Conservation (phyloP, 1,140 invertebrate species). For the Drosophila nigromelanica region DNA sequence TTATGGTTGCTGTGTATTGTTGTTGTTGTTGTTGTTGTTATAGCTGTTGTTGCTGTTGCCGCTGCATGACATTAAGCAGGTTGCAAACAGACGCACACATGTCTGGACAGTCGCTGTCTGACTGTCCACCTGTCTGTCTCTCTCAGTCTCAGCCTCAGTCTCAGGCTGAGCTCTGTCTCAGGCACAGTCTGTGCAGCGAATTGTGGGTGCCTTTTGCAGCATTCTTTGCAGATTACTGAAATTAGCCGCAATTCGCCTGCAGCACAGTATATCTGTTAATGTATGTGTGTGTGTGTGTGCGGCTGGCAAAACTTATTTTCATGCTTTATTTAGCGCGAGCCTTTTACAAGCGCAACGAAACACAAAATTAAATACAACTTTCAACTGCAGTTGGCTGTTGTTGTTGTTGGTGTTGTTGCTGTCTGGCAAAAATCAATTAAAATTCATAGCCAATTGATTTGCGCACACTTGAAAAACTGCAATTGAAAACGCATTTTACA, state of each 20-base stretch:
- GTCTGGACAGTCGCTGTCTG: slow-evolving; percentile 48
- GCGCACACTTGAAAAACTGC: slow-evolving; percentile 53
- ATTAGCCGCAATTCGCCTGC: slow-evolving; percentile 68
- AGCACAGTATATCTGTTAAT: slow-evolving; percentile 3
- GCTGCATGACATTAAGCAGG: slow-evolving; percentile 77
- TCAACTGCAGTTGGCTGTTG: slow-evolving; percentile 44
- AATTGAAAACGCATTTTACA: slow-evolving; percentile 47
- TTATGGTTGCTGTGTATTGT: slow-evolving; percentile 29
- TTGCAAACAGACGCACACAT: slow-evolving; percentile 75
- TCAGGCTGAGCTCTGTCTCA: slow-evolving; percentile 2
- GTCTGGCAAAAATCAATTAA: slow-evolving; percentile 80
- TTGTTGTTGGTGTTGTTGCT: slow-evolving; percentile 18
- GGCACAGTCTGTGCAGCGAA: slow-evolving; percentile 62
- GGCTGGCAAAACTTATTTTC: slow-evolving; percentile 71
- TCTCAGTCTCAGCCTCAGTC: slow-evolving; percentile 17
- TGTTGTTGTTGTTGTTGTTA: slow-evolving; percentile 46
- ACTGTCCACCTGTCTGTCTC: slow-evolving; percentile 35
- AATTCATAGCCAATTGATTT: slow-evolving; percentile 83
- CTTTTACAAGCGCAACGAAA: slow-evolving; percentile 80
- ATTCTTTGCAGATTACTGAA: slow-evolving; percentile 64
- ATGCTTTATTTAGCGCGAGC: slow-evolving; percentile 66
- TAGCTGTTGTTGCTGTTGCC: slow-evolving; percentile 54
- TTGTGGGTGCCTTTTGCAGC: slow-evolving; percentile 75
- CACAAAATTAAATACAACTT: slow-evolving; percentile 77
- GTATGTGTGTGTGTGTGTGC: slow-evolving; percentile 19